These are phyloP conservation scores for Allobates femoralis DNA, from an alignment of 2,797 vertebrate genomes.

Conservation along the genomic window DNA sequence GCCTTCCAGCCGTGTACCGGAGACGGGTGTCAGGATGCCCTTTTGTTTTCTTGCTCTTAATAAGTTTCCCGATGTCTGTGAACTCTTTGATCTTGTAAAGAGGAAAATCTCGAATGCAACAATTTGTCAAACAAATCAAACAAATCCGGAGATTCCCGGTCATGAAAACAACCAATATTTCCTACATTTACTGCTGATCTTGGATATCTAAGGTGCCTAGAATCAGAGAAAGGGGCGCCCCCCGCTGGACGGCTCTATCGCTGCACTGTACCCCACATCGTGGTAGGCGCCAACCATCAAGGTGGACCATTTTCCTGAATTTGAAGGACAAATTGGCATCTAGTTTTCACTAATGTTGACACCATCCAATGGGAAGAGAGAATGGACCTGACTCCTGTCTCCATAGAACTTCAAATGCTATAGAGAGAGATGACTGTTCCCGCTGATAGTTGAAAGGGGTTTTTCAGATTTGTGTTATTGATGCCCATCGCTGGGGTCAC, in stretches of 20 bases:
- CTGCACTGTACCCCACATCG: too few relatives aligned
- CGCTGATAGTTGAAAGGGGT: too few relatives aligned
- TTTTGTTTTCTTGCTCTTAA: conserved; percentile 45
- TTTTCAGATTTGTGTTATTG: too few relatives aligned
- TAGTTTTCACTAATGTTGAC: too few relatives aligned
- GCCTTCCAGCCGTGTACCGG: conserved; percentile 3
- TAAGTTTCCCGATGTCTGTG: conserved; percentile 34
- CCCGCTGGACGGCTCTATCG: neutral
- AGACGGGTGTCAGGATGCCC: conserved; percentile 34
- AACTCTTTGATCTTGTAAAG: conserved; percentile 23
- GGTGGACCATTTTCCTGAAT: too few relatives aligned
- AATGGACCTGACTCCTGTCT: too few relatives aligned
- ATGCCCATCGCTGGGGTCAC: too few relatives aligned
- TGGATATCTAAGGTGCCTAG: neutral
- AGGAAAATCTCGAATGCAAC: conserved; percentile 28
- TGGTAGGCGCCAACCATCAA: too few relatives aligned
- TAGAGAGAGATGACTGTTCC: too few relatives aligned
- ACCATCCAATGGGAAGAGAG: too few relatives aligned
- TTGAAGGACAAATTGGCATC: too few relatives aligned
- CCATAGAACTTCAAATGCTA: too few relatives aligned
- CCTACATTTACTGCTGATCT: neutral
- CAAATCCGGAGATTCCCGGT: conserved; percentile 34
- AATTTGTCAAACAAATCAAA: conserved; percentile 40
- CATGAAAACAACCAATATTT: conserved; percentile 11
- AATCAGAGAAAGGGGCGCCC: neutral